Conservation (phyloP, 2,113 vertebrate species). For the Lucifuga dentata region DNA sequence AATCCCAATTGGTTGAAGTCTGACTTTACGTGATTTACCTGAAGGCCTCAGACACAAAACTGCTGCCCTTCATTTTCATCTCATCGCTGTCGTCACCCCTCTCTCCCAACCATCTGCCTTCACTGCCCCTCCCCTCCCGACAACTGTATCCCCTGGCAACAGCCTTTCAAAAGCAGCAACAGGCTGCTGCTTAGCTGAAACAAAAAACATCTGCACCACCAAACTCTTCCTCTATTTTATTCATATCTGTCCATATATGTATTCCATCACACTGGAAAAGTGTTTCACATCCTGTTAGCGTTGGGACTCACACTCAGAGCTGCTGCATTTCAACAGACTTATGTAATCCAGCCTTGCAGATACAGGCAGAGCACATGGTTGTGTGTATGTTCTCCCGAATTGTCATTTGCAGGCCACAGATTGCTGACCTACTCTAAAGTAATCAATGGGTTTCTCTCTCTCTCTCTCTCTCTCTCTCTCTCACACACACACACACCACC, state of each 20-base stretch:
- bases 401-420: constrained; percentile 27
- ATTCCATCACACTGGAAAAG: no score
- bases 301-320: background rate
- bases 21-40: constrained; percentile 10
- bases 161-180: constrained; percentile 61
- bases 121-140: constrained; percentile 6
- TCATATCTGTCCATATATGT: no score
- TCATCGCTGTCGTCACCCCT: constrained; percentile 61
- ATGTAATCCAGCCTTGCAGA: constrained; percentile 35
- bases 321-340: constrained; percentile 22
- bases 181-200: constrained; percentile 41
- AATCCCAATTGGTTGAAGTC: no score
- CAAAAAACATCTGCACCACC: constrained; percentile 35
- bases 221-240: constrained; percentile 4
- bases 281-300: background rate
- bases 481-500: background rate
- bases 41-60: background rate
- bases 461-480: constrained; percentile 29
- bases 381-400: constrained; percentile 3
- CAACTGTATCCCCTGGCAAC: constrained; percentile 76
- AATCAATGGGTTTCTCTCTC: constrained; percentile 53
- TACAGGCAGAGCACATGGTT: background rate
- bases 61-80: constrained; percentile 22
- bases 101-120: constrained; percentile 26
- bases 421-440: constrained; percentile 25